Evolutionary conservation across 2,888 invertebrate genomes (phyloP).

Genomic region (Hartigia nigra): DNA sequence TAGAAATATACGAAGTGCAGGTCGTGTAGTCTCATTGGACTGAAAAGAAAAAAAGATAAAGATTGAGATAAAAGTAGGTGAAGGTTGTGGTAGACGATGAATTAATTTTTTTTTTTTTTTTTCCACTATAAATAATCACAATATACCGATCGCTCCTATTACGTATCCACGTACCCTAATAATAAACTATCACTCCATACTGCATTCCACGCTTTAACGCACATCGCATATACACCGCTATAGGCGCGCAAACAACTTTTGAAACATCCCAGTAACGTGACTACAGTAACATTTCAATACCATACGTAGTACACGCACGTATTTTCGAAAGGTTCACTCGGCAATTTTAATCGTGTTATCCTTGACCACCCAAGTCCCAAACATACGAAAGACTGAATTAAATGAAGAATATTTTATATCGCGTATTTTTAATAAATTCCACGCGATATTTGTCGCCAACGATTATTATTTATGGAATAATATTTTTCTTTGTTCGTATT

Average conservation of each 20-base stretch:
- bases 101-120: neutral
- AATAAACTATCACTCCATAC: neutral
- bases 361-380: too few relatives aligned
- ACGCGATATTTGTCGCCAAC: neutral
- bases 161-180: neutral
- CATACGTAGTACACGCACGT: neutral
- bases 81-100: conserved; percentile 10
- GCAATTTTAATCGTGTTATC: neutral
- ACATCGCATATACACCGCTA: neutral
- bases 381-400: neutral
- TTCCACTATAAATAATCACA: neutral
- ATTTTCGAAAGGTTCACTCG: neutral
- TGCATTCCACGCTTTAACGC: neutral
- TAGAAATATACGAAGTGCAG: neutral
- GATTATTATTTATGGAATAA: conserved; percentile 6
- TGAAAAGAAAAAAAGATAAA: conserved; percentile 10
- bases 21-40: neutral
- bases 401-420: neutral
- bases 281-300: neutral
- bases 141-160: neutral
- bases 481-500: too few relatives aligned
- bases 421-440: neutral
- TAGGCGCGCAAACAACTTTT: neutral
- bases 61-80: conserved; percentile 19
- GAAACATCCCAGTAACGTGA: neutral